Percentiles rank a stretch among this genome's conserved stretches.
Evolutionary conservation across 2,888 invertebrate species (phyloP).

Genomic region (Tetragonula carbonaria): DNA sequence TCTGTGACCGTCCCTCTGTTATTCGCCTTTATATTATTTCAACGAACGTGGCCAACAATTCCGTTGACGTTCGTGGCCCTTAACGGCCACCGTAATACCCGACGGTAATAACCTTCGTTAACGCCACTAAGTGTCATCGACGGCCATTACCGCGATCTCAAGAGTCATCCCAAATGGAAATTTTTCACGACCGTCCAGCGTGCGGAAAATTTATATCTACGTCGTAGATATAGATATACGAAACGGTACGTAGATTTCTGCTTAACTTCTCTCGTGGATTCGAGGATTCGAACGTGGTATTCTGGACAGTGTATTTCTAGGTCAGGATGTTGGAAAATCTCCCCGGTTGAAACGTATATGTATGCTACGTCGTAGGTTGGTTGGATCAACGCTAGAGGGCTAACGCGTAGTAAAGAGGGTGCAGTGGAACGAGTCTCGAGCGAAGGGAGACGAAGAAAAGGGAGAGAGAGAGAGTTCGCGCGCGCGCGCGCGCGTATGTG

Average conservation of each 20-base stretch:
- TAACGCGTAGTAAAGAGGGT: constrained; percentile 41
- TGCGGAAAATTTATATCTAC: constrained; percentile 53
- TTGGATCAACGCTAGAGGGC: constrained; percentile 1
- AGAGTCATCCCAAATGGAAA: constrained; percentile 40
- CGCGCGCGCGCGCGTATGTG: too few species aligned
- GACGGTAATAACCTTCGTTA: constrained; percentile 49
- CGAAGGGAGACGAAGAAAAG: constrained; percentile 32
- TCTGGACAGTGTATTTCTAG: constrained; percentile 72
- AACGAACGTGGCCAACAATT: constrained; percentile 45
- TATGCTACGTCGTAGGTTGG: neutral
- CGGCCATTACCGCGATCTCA: constrained; percentile 51
- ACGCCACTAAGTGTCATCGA: constrained; percentile 56
- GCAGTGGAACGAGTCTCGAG: constrained; percentile 36
- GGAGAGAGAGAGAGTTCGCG: neutral
- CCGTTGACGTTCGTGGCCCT: constrained; percentile 48
- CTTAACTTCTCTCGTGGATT: constrained; percentile 7
- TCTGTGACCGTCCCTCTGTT: neutral
- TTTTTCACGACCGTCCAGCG: constrained; percentile 32
- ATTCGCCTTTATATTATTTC: constrained; percentile 47
- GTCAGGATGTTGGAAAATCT: constrained; percentile 68
- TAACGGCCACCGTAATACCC: constrained; percentile 45
- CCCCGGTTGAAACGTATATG: constrained; percentile 14
- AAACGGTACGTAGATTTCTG: neutral
- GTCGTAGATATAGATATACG: neutral
- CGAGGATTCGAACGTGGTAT: constrained; percentile 7